Conservation (phyloP, 1,140 invertebrate species). For the Pachypsylla venusta region DNA sequence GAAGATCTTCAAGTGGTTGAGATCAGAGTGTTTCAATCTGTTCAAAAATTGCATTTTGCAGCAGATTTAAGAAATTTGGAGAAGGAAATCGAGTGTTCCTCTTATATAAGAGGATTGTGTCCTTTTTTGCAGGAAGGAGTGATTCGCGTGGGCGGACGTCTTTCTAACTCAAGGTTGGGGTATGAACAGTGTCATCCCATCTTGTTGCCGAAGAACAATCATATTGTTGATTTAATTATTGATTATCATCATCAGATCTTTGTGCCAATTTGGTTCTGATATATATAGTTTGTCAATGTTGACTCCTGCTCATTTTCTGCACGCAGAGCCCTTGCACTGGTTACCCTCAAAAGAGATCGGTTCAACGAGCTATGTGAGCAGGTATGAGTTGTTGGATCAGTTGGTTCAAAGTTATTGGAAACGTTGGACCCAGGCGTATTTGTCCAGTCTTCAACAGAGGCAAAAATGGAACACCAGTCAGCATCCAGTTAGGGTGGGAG, state of each 20-base stretch:
- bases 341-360: too few species aligned
- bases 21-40: too few species aligned
- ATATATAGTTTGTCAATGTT: too few species aligned
- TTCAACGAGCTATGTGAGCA: too few species aligned
- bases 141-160: conserved; percentile 13
- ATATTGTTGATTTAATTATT: conserved; percentile 29
- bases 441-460: conserved; percentile 23
- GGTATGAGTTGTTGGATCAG: conserved; percentile 18
- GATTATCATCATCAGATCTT: conserved; percentile 24
- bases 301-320: too few species aligned
- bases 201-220: too few species aligned
- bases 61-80: too few species aligned
- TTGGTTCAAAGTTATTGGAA: conserved; percentile 20
- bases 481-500: conserved; percentile 10
- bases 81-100: too few species aligned
- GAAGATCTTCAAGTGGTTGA: too few species aligned
- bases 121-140: conserved; percentile 5
- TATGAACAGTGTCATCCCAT: conserved; percentile 3
- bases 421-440: conserved; percentile 23
- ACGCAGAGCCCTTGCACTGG: too few species aligned
- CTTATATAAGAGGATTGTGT: neutral
- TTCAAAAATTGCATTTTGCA: too few species aligned
- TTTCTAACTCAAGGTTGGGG: neutral
- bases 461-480: conserved; percentile 23
- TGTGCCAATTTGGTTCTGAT: too few species aligned